These are phyloP conservation scores for Conopomorpha cramerella DNA, from an alignment of 1,140 invertebrate genomes.

Conservation along the genomic window DNA sequence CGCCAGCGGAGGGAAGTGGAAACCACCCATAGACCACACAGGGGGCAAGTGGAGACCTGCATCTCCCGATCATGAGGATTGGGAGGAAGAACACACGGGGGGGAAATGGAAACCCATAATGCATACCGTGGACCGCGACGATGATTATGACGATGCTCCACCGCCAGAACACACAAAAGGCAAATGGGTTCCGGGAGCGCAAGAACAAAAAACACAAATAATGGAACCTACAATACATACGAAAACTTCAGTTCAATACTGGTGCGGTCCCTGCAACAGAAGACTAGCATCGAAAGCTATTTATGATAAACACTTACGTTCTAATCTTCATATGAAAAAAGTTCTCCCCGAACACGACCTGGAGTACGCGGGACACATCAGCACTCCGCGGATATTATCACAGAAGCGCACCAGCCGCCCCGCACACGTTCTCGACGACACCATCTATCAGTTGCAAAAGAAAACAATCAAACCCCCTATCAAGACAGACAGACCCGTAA, in stretches of 20 bases:
- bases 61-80: constrained; percentile 44
- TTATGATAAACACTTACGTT: constrained; percentile 76
- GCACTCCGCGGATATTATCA: constrained; percentile 23
- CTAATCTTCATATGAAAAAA: constrained; percentile 72
- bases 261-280: constrained; percentile 79
- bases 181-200: constrained; percentile 75
- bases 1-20: constrained; percentile 69
- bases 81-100: constrained; percentile 40
- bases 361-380: constrained; percentile 58
- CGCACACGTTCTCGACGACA: constrained; percentile 28
- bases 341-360: constrained; percentile 69
- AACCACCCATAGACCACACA: constrained; percentile 69
- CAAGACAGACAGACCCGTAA: constrained; percentile 19
- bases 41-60: constrained; percentile 73
- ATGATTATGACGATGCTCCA: constrained; percentile 58
- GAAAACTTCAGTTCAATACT: constrained; percentile 67
- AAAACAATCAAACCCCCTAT: constrained; percentile 17
- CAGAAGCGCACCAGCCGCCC: constrained; percentile 34
- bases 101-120: constrained; percentile 56
- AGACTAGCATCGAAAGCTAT: constrained; percentile 71
- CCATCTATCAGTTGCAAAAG: constrained; percentile 25
- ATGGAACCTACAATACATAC: constrained; percentile 51
- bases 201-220: constrained; percentile 57
- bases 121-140: constrained; percentile 27
- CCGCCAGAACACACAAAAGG: constrained; percentile 73